A percentile compares a stretch with the other conserved stretches of the same genome.
Conservation (phyloP, 2,888 invertebrate genomes). For the Plusia festucae region DNA sequence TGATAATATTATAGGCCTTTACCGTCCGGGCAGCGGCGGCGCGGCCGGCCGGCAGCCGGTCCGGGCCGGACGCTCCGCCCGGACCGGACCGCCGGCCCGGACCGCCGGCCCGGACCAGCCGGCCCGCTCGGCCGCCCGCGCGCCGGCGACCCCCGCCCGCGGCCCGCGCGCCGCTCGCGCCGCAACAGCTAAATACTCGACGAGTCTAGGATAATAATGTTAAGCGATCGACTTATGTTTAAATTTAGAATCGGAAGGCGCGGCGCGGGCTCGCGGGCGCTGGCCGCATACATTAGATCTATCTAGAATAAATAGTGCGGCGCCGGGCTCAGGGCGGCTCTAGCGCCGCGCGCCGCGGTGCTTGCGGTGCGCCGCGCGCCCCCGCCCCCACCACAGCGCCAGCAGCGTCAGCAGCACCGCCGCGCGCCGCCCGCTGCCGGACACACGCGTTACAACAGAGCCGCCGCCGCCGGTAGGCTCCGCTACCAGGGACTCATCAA, state of each 20-base stretch:
- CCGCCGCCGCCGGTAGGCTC: slow-evolving; percentile 76
- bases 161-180: slow-evolving; percentile 65
- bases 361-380: slow-evolving; percentile 85
- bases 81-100: slow-evolving; percentile 36
- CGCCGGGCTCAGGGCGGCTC: slow-evolving; percentile 84
- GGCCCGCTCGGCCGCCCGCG: slow-evolving; percentile 49
- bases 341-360: slow-evolving; percentile 89
- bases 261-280: slow-evolving; percentile 57
- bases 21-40: slow-evolving; percentile 34
- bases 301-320: slow-evolving; percentile 85
- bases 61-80: slow-evolving; percentile 33
- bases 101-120: slow-evolving; percentile 40
- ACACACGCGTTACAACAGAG: slow-evolving; percentile 63
- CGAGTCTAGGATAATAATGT: slow-evolving; percentile 82
- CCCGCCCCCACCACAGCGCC: slow-evolving; percentile 78
- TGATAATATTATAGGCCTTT: slow-evolving; percentile 62
- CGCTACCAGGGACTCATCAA: slow-evolving; percentile 65
- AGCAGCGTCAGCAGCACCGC: slow-evolving; percentile 80
- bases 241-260: slow-evolving; percentile 81
- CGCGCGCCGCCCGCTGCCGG: slow-evolving; percentile 75
- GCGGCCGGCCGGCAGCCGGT: slow-evolving; percentile 47
- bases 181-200: slow-evolving; percentile 85
- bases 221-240: slow-evolving; percentile 81
- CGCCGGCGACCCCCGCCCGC: slow-evolving; percentile 52
- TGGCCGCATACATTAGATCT: slow-evolving; percentile 82